Conservation (phyloP, 1,140 invertebrate species). For the Bombus consobrinus region DNA sequence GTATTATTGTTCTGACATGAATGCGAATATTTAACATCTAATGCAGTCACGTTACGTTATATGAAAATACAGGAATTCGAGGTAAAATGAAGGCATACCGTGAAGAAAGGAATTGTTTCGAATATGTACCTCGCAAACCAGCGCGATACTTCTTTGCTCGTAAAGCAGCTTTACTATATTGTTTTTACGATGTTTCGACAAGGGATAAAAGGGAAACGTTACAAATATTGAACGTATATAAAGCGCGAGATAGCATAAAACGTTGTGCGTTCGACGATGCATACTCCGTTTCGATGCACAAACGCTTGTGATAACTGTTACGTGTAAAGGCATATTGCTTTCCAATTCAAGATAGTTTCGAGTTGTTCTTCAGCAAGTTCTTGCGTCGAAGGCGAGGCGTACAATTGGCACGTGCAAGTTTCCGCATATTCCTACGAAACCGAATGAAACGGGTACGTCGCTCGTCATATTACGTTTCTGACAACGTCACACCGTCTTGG, state of each 20-base stretch:
- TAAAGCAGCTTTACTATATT: background rate
- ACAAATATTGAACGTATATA: background rate
- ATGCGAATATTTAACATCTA: slow-evolving; percentile 68
- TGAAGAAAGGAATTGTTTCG: background rate
- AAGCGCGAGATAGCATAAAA: background rate
- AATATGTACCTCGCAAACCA: background rate
- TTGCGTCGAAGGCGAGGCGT: background rate
- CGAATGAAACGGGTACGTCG: slow-evolving; percentile 44
- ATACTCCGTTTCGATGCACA: no score
- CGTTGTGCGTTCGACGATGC: no score
- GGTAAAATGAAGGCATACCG: background rate
- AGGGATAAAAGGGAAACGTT: background rate
- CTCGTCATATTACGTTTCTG: slow-evolving; percentile 39
- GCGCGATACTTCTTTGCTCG: background rate
- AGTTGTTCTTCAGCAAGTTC: background rate
- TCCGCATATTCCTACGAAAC: slow-evolving; percentile 1
- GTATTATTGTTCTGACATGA: slow-evolving; percentile 63
- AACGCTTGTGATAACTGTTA: background rate
- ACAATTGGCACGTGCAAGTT: slow-evolving; percentile 52
- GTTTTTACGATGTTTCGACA: background rate
- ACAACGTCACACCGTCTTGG: background rate
- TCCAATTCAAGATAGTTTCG: slow-evolving; percentile 16
- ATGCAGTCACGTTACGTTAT: slow-evolving; percentile 54
- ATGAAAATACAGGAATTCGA: slow-evolving; percentile 28
- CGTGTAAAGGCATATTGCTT: slow-evolving; percentile 41